Conservation (phyloP, 2,113 vertebrate genomes). For the Panthera tigris region DNA sequence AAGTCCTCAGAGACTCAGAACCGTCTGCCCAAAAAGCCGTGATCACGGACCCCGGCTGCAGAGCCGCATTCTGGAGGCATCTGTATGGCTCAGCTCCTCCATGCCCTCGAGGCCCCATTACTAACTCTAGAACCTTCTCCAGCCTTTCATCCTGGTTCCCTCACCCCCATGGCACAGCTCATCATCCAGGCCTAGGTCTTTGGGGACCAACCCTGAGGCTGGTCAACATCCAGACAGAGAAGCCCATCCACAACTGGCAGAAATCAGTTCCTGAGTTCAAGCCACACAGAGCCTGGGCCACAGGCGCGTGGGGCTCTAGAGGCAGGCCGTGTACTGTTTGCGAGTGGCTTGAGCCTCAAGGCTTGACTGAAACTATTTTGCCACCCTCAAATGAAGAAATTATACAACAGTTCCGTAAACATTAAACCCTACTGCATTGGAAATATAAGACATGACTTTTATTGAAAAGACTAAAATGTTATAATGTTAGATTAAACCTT, state of each 20-base stretch:
- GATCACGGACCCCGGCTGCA: accelerated
- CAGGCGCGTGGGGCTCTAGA: background rate
- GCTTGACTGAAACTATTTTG: background rate
- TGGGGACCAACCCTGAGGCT: background rate
- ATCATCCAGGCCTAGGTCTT: background rate
- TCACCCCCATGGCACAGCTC: background rate
- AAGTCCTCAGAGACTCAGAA: background rate
- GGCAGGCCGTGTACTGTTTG: background rate
- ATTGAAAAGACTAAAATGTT: background rate
- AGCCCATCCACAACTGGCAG: background rate
- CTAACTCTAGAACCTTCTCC: background rate
- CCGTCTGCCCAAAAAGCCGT: background rate
- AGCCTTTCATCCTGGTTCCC: background rate
- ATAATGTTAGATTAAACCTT: background rate
- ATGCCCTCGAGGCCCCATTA: too few species aligned
- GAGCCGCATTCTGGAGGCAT: accelerated
- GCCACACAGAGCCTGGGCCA: too few species aligned
- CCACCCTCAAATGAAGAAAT: background rate
- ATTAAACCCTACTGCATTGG: background rate
- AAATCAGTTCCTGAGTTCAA: background rate
- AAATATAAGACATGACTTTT: background rate
- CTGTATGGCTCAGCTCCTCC: background rate
- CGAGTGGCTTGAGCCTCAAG: too few species aligned
- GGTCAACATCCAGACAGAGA: background rate
- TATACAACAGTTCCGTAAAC: background rate